phyloP scores from a whole-genome alignment of 2,797 vertebrate genomes.

The Molossus molossus region DNA sequence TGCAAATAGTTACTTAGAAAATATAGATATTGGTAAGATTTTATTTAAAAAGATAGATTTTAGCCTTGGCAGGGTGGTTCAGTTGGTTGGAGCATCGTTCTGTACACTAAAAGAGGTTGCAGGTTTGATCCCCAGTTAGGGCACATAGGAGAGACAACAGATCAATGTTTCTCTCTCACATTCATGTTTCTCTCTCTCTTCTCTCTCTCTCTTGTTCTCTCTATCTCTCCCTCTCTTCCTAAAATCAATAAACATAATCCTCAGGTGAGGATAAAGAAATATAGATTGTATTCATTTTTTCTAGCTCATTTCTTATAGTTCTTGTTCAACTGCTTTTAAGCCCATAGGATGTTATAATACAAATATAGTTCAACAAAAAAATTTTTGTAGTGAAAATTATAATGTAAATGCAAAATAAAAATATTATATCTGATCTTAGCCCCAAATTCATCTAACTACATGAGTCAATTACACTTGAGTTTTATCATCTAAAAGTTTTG shows the following conservation, averaged over 20 bases:
- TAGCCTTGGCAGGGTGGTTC: no score
- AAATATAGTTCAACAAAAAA: neutral
- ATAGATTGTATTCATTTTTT: constrained; percentile 18
- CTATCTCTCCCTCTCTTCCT: no score
- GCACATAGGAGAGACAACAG: no score
- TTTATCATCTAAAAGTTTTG: constrained; percentile 48
- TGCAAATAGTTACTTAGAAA: neutral
- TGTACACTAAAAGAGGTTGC: no score
- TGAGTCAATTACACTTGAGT: constrained; percentile 41
- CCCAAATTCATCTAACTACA: neutral
- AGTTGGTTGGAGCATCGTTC: no score
- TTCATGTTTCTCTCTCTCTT: no score
- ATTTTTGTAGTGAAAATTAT: constrained; percentile 43
- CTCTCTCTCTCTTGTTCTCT: no score
- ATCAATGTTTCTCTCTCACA: no score
- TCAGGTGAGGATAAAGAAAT: no score
- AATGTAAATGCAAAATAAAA: neutral
- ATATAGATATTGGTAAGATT: constrained; percentile 9
- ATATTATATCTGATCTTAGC: neutral
- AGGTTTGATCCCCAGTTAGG: no score
- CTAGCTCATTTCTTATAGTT: constrained; percentile 3
- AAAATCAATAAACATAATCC: no score
- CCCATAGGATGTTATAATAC: neutral
- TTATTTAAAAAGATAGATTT: constrained; percentile 33
- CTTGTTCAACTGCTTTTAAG: neutral